Evolutionary conservation across 2,888 invertebrate genomes (phyloP).

Genomic region (Anticlea derivata): DNA sequence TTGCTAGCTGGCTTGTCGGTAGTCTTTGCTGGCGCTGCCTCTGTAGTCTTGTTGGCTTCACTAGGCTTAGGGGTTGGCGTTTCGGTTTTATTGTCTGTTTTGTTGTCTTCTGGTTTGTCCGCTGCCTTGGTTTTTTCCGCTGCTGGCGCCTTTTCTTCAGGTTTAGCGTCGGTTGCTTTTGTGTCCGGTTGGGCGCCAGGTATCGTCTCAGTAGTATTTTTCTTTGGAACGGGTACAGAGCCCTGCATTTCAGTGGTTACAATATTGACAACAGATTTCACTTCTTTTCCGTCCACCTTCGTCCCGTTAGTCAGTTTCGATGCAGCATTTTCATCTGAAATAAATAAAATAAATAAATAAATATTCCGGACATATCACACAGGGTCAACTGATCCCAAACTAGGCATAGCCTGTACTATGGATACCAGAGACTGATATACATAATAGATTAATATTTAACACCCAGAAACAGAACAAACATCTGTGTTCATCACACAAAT

Average conservation of each 20-base stretch:
- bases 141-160: not conserved
- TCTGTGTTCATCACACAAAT: too few species aligned
- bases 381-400: too few species aligned
- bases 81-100: constrained; percentile 7
- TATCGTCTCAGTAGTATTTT: too few species aligned
- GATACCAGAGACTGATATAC: too few species aligned
- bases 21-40: constrained; percentile 16
- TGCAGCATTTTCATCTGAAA: too few species aligned
- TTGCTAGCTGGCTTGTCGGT: constrained; percentile 31
- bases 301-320: too few species aligned
- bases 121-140: not conserved
- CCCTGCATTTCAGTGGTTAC: not conserved
- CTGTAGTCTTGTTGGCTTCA: not conserved
- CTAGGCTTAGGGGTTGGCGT: not conserved
- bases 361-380: too few species aligned
- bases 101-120: not conserved
- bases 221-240: not conserved
- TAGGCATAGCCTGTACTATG: too few species aligned
- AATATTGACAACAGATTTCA: not conserved
- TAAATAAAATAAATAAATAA: too few species aligned
- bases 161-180: not conserved
- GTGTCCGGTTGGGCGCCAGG: not conserved
- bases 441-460: too few species aligned
- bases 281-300: not conserved
- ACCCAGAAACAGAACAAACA: too few species aligned